A percentile compares a stretch with the other conserved stretches of the same genome.
Evolutionary conservation across 2,888 invertebrate genomes (phyloP).

Genomic region (Ferrisia virgata): DNA sequence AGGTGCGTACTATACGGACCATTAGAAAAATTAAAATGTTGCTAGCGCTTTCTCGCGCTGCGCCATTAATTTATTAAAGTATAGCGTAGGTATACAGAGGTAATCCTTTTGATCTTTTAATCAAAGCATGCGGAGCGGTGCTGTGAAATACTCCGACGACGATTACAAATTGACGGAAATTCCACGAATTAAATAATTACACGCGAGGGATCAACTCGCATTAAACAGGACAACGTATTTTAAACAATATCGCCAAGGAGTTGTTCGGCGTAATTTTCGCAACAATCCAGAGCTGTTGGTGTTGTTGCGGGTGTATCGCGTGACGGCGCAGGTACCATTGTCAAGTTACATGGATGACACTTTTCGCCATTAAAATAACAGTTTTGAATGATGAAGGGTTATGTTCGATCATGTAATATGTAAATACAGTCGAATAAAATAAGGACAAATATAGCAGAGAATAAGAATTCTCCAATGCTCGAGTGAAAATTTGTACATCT

Average conservation of each 20-base stretch:
- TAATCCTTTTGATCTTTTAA: conserved; percentile 21
- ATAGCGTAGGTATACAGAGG: neutral
- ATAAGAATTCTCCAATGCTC: too few species aligned
- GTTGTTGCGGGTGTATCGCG: neutral
- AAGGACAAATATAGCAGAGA: too few species aligned
- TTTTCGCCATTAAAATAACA: neutral
- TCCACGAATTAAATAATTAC: neutral
- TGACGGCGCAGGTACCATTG: neutral
- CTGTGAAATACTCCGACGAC: neutral
- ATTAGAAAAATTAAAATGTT: conserved; percentile 12
- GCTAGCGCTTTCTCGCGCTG: neutral
- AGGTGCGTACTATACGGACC: neutral
- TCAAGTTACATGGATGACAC: neutral
- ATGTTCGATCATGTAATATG: neutral
- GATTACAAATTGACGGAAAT: neutral
- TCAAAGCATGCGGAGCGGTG: neutral
- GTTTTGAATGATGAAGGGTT: neutral
- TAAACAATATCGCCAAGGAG: neutral
- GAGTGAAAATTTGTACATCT: too few species aligned
- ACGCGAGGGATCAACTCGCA: neutral
- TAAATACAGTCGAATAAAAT: neutral
- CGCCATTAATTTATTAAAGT: neutral
- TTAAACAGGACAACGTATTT: neutral
- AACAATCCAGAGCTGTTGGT: neutral
- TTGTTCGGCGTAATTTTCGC: neutral